Conservation (phyloP, 2,888 invertebrate species). For the Apodemia zela region DNA sequence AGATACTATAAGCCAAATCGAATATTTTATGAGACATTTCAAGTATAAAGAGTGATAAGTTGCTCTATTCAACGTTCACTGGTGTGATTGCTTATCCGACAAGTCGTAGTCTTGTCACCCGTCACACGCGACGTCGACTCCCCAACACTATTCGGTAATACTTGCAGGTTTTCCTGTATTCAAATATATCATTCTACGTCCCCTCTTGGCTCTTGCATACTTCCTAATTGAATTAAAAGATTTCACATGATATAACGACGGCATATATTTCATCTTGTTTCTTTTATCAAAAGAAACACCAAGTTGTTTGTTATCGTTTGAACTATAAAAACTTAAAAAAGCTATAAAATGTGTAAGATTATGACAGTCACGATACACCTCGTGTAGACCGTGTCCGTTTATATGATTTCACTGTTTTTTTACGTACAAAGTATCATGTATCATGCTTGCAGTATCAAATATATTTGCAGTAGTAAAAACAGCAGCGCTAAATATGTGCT, state of each 20-base stretch:
- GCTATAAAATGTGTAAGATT: too few species aligned
- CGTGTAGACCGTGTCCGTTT: too few species aligned
- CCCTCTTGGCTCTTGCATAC: conserved; percentile 25
- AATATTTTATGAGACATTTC: background rate
- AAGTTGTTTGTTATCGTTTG: too few species aligned
- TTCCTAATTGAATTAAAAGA: conserved; percentile 37
- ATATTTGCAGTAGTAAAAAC: too few species aligned
- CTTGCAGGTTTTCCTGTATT: conserved; percentile 28
- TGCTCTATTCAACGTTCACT: conserved; percentile 35
- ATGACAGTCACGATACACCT: too few species aligned
- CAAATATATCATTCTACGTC: conserved; percentile 24
- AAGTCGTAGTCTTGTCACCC: conserved; percentile 69
- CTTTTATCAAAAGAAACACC: conserved; percentile 17
- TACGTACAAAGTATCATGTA: too few species aligned
- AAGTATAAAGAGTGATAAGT: conserved; percentile 47
- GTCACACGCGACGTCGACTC: conserved; percentile 56
- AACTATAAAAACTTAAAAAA: too few species aligned
- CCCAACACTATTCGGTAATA: conserved; percentile 19
- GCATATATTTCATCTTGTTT: conserved; percentile 22
- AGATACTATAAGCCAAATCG: background rate
- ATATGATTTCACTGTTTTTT: too few species aligned
- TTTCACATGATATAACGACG: conserved; percentile 18
- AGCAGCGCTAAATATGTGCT: too few species aligned
- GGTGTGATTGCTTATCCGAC: conserved; percentile 63
- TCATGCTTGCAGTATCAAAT: too few species aligned